Conservation (phyloP, 2,888 invertebrate genomes). For the Lycia hirtaria region DNA sequence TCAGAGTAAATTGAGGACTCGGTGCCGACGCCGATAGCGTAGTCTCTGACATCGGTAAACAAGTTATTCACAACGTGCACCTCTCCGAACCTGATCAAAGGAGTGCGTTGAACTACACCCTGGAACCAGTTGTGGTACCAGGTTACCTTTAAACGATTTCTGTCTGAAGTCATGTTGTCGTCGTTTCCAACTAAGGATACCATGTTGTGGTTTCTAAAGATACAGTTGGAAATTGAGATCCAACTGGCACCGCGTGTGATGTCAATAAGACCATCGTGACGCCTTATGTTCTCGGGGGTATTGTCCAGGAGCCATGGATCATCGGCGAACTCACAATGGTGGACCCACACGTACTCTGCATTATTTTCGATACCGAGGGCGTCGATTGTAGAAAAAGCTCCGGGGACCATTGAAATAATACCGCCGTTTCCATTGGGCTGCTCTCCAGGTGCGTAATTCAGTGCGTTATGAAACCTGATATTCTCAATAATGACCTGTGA, state of each 20-base stretch:
- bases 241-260: constrained; percentile 12
- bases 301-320: constrained; percentile 21
- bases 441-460: constrained; percentile 23
- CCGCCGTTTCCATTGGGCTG: constrained; percentile 25
- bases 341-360: constrained; percentile 15
- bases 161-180: constrained; percentile 10
- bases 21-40: constrained; percentile 17
- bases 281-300: constrained; percentile 11
- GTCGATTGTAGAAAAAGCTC: constrained; percentile 18
- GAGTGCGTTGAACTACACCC: constrained; percentile 20
- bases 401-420: constrained; percentile 10
- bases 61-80: constrained; percentile 30
- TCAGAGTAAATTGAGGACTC: constrained; percentile 16
- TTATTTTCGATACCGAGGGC: constrained; percentile 1
- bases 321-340: constrained; percentile 30
- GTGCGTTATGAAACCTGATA: constrained; percentile 21
- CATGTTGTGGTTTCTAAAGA: constrained; percentile 30
- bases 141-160: constrained; percentile 5
- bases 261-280: constrained; percentile 29
- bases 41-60: constrained; percentile 18
- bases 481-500: constrained; percentile 19
- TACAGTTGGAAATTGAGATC: constrained; percentile 23
- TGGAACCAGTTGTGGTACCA: constrained; percentile 24
- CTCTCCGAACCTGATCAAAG: constrained; percentile 19
- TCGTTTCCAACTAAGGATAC: constrained; percentile 16